Evolutionary conservation across 2,797 vertebrate species (phyloP), one percentile per base, ranked within the genome.

Genomic region (Myripristis murdjan): DNA sequence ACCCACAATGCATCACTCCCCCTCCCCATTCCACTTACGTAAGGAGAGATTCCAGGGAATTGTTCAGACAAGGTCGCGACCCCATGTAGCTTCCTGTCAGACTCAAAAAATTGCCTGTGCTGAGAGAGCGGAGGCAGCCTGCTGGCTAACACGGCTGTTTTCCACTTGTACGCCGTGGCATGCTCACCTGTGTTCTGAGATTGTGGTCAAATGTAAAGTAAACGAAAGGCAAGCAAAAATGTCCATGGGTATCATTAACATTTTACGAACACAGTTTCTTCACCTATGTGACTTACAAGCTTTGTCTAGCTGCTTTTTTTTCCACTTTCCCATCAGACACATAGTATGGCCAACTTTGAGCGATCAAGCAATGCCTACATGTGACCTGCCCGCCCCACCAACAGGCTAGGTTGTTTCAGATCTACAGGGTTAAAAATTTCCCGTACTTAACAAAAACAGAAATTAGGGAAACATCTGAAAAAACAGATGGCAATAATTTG

Each of bases 1-100:
- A 77, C 68, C 78, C 64, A 53, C 48, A 60, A 62, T 10, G 2
- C 35, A 71, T 48, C 37, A 15, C 37, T 4, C 51, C 47, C 16
- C 15, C 47, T 39, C 60, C 58, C 20, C 20, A 69, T 82, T 79
- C 72, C 49, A 70, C 73, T 75, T 81, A 62, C 43, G 76, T 77
- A 83, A 82, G 56, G 47, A 64, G 70, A 82, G 77, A 69, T 85
- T 85, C 81, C 76, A 79, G 86, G 67, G 83, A 90, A 84, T 76
- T 66, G 76, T 70, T 80, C 53, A 67, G 83, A 88, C 82, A 75
- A 68, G 79, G 78, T 83, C 28, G 16, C 6, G 51, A 79, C 78
- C 87, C 60, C 39, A 0, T 74, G 81, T 80, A 79, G 73, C 58
- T 77, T 88, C 73, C 60, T 26, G n/a, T 82, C 70, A 83, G 82